Evolutionary conservation across 2,113 vertebrate species (phyloP).

Genomic region (Gavia stellata): DNA sequence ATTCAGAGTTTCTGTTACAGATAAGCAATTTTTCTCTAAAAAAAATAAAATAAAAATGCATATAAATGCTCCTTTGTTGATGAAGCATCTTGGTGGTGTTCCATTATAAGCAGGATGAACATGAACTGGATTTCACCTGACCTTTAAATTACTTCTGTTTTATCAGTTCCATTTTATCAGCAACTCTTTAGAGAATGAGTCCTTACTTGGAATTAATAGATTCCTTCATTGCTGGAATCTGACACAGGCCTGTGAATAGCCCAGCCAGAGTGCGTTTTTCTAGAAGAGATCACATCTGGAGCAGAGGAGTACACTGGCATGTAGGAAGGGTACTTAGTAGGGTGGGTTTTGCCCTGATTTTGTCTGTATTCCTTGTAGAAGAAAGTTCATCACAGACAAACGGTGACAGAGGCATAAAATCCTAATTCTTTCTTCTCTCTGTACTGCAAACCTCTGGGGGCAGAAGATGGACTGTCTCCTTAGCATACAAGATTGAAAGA

Average conservation of each 20-base stretch:
- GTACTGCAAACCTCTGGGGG: neutral
- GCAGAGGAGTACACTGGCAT: neutral
- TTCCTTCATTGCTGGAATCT: slow-evolving; percentile 2
- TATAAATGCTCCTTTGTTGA: neutral
- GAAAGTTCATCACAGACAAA: neutral
- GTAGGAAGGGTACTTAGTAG: neutral
- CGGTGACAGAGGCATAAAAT: neutral
- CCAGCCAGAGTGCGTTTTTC: neutral
- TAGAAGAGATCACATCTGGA: neutral
- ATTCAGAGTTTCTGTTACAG: neutral
- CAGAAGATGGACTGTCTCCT: neutral
- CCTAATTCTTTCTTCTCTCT: neutral
- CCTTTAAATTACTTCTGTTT: slow-evolving; percentile 62
- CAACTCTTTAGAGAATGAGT: slow-evolving; percentile 23
- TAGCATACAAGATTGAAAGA: neutral
- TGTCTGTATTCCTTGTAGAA: rapidly evolving
- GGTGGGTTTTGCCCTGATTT: neutral
- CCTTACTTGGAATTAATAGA: slow-evolving; percentile 37
- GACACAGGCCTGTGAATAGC: neutral
- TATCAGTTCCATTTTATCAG: slow-evolving; percentile 44
- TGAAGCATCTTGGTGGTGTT: slow-evolving; percentile 11
- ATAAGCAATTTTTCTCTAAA: slow-evolving; percentile 15
- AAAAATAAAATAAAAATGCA: neutral
- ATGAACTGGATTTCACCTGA: slow-evolving; percentile 42
- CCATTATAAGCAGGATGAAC: slow-evolving; percentile 29